A percentile compares a stretch with the other conserved stretches of the same genome.
phyloP scores from a whole-genome alignment of 2,888 invertebrate genomes.

The Priocnemis perturbator region DNA sequence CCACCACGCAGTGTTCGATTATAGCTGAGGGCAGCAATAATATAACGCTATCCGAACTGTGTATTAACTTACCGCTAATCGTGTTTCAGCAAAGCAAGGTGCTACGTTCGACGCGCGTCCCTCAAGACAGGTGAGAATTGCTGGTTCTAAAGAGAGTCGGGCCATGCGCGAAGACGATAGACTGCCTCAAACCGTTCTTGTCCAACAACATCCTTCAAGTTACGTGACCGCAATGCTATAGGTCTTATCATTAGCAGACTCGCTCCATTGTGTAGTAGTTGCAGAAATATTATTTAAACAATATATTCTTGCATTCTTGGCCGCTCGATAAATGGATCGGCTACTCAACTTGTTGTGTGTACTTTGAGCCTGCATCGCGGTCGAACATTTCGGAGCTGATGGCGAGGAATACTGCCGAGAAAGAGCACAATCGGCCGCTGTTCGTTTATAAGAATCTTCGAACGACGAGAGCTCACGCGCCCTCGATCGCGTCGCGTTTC shows the following conservation, averaged over 20 bases:
- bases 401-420: no score
- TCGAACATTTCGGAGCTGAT: slow-evolving; percentile 29
- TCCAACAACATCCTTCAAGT: slow-evolving; percentile 49
- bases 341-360: slow-evolving; percentile 37
- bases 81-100: slow-evolving; percentile 86
- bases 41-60: no score
- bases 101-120: slow-evolving; percentile 84
- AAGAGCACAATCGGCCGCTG: neutral
- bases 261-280: slow-evolving; percentile 52
- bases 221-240: slow-evolving; percentile 57
- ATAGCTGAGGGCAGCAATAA: no score
- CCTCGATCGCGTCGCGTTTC: no score
- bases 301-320: slow-evolving; percentile 59
- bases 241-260: slow-evolving; percentile 51
- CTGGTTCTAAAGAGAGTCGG: slow-evolving; percentile 43
- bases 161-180: slow-evolving; percentile 52
- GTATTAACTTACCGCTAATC: slow-evolving; percentile 23
- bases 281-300: slow-evolving; percentile 54
- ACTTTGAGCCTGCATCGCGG: slow-evolving; percentile 33
- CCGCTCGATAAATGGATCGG: slow-evolving; percentile 41
- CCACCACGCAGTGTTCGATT: no score
- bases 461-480: no score
- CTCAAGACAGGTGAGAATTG: slow-evolving; percentile 82
- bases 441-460: slow-evolving; percentile 13
- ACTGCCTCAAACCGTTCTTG: slow-evolving; percentile 56